These are phyloP conservation scores for Probosciger aterrimus DNA, from an alignment of 2,113 vertebrate genomes.

Conservation along the genomic window DNA sequence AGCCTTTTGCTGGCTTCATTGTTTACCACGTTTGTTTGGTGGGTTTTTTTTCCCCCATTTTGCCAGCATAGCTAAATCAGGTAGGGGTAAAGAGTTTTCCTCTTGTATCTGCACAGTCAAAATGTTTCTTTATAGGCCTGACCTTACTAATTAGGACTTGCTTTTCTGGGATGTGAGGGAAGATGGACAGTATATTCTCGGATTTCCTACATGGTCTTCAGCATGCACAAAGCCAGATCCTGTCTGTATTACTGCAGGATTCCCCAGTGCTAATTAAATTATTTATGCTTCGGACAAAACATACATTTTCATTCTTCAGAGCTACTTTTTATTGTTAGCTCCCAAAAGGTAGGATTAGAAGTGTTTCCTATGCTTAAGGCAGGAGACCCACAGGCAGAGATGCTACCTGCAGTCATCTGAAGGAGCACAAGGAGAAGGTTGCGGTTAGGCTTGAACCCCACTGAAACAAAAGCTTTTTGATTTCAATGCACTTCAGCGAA, in stretches of 20 bases:
- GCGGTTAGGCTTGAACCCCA: neutral
- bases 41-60: fast-evolving
- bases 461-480: neutral
- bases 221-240: neutral
- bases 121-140: neutral
- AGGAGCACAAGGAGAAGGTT: neutral
- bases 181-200: neutral
- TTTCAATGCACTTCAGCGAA: neutral
- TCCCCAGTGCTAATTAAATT: neutral
- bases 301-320: neutral
- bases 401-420: neutral
- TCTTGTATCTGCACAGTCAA: neutral
- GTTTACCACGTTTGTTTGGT: neutral
- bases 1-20: neutral
- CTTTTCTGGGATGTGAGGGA: neutral
- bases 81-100: neutral
- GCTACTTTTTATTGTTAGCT: neutral
- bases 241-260: neutral
- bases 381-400: neutral
- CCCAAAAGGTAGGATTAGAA: neutral
- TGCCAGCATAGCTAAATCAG: neutral
- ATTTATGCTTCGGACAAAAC: neutral
- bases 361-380: neutral
- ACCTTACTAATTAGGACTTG: neutral
- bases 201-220: neutral